phyloP scores from a whole-genome alignment of 2,113 vertebrate species.

The Pluvialis apricaria region DNA sequence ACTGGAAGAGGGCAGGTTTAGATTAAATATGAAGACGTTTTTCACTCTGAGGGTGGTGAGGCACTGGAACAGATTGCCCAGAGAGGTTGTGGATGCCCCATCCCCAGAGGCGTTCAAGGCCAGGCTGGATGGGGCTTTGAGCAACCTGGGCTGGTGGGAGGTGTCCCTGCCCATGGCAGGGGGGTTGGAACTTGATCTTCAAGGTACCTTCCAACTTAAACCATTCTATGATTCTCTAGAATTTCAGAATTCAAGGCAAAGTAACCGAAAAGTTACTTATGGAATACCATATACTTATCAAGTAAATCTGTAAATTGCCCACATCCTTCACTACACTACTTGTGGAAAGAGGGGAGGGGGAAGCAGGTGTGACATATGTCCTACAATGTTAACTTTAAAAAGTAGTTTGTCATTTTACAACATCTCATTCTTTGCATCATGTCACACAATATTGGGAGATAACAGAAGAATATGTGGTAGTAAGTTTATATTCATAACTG shows the following conservation, averaged over 20 bases:
- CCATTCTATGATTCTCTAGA: background rate
- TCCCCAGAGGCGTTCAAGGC: too few relatives aligned
- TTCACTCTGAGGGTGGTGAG: too few relatives aligned
- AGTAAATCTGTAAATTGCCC: background rate
- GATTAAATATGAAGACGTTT: too few relatives aligned
- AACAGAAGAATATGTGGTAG: accelerated
- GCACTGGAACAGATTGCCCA: too few relatives aligned
- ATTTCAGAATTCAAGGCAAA: background rate
- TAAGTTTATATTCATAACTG: background rate
- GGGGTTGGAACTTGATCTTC: too few relatives aligned
- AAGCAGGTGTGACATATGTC: background rate
- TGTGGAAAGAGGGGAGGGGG: background rate
- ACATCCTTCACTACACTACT: background rate
- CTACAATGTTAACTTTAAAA: background rate
- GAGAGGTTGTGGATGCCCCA: too few relatives aligned
- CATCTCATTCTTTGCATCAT: background rate
- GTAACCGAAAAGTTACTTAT: background rate
- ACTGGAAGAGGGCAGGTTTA: too few relatives aligned
- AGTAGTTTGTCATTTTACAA: background rate
- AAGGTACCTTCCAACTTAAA: too few relatives aligned
- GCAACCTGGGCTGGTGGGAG: too few relatives aligned
- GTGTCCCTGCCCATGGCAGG: too few relatives aligned
- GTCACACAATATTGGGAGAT: background rate
- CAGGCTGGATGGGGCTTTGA: too few relatives aligned
- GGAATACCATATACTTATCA: background rate